phyloP scores from a whole-genome alignment of 2,888 invertebrate genomes.

The Helobdella robusta region DNA sequence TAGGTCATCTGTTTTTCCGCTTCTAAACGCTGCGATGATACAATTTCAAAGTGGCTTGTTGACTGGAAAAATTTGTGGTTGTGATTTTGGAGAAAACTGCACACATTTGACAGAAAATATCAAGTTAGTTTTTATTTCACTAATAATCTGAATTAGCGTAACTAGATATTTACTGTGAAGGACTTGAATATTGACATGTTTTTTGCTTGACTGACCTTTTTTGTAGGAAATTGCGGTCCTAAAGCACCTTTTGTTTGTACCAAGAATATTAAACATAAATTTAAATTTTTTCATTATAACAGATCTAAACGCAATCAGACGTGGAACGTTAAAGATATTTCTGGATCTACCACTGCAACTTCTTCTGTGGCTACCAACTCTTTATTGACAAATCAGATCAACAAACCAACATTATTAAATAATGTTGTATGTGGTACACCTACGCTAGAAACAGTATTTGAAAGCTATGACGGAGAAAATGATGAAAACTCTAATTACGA shows the following conservation, averaged over 20 bases:
- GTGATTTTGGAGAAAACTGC: too few species aligned
- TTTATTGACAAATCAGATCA: slow-evolving; percentile 5
- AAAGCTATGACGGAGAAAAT: slow-evolving; percentile 7
- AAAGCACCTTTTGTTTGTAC: too few species aligned
- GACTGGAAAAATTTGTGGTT: too few species aligned
- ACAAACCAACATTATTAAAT: not conserved
- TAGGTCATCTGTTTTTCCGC: slow-evolving; percentile 21
- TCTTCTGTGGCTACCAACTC: too few species aligned
- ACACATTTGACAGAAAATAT: too few species aligned
- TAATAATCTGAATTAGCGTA: not conserved
- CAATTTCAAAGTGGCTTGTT: too few species aligned
- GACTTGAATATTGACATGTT: not conserved
- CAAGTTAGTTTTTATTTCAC: too few species aligned
- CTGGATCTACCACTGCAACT: too few species aligned
- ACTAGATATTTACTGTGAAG: not conserved
- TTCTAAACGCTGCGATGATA: slow-evolving; percentile 12
- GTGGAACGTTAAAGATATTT: not conserved
- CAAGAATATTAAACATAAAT: too few species aligned
- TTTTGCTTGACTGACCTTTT: too few species aligned
- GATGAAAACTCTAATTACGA: slow-evolving; percentile 4
- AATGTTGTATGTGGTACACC: not conserved
- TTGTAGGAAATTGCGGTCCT: too few species aligned
- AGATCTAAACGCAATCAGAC: not conserved
- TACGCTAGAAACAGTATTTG: slow-evolving; percentile 4
- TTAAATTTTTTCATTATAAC: not conserved